A percentile compares a stretch with the other conserved stretches of the same genome.
Evolutionary conservation across 2,797 vertebrate species (phyloP).

Genomic region (Anabas testudineus): DNA sequence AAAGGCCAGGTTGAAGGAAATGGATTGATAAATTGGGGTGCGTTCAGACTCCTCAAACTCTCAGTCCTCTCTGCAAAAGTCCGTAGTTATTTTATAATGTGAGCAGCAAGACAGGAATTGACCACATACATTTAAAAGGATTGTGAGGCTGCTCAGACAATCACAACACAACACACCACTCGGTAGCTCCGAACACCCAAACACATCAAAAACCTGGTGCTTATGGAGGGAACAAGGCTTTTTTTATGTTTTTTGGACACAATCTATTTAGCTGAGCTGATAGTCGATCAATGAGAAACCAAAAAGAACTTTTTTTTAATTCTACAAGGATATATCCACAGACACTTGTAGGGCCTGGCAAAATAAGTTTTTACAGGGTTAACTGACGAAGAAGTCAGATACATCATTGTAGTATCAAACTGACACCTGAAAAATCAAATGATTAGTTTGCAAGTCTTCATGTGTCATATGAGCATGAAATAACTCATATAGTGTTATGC

Average conservation of each 20-base stretch:
- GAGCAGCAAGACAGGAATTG: constrained; percentile 36
- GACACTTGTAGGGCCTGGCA: background rate
- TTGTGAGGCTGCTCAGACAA: constrained; percentile 64
- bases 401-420: constrained; percentile 24
- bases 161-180: constrained; percentile 50
- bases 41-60: constrained; percentile 52
- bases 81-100: constrained; percentile 20
- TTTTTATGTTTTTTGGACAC: constrained; percentile 83
- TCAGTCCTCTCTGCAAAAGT: constrained; percentile 19
- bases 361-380: background rate
- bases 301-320: constrained; percentile 44
- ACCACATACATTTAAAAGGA: constrained; percentile 3
- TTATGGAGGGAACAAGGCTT: constrained; percentile 91
- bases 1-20: constrained; percentile 22
- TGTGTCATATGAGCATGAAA: constrained; percentile 20
- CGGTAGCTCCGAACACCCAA: constrained; percentile 65
- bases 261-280: constrained; percentile 36
- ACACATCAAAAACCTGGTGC: constrained; percentile 68
- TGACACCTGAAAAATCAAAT: constrained; percentile 13
- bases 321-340: constrained; percentile 39
- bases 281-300: constrained; percentile 41
- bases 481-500: background rate
- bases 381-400: constrained; percentile 7
- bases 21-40: constrained; percentile 22
- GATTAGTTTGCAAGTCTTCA: constrained; percentile 30